Percentiles rank a stretch among this genome's conserved stretches.
Conservation (phyloP, 1,140 invertebrate genomes). For the Antheraea pernyi region DNA sequence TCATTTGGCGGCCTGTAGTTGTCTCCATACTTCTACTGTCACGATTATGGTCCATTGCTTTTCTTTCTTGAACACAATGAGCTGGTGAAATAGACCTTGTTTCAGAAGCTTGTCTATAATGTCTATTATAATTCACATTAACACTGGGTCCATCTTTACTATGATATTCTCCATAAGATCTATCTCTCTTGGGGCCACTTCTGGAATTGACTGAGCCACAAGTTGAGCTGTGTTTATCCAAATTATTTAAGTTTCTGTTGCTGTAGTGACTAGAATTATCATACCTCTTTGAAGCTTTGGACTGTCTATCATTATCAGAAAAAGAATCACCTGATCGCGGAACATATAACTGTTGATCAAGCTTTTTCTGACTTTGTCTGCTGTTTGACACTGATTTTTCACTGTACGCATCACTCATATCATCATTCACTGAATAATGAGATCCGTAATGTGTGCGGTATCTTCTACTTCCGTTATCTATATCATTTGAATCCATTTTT, state of each 20-base stretch:
- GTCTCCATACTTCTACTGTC: constrained; percentile 78
- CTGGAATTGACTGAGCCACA: constrained; percentile 51
- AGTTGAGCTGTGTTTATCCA: constrained; percentile 48
- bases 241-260: constrained; percentile 54
- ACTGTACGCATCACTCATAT: constrained; percentile 39
- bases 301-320: constrained; percentile 52
- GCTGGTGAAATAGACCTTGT: constrained; percentile 70
- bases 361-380: constrained; percentile 56
- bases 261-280: constrained; percentile 71
- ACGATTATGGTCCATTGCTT: constrained; percentile 59
- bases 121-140: constrained; percentile 66
- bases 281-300: constrained; percentile 47
- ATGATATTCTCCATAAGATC: constrained; percentile 41
- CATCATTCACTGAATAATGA: constrained; percentile 63
- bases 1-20: constrained; percentile 58
- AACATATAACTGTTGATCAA: constrained; percentile 69
- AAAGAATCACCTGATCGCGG: constrained; percentile 51
- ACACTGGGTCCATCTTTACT: constrained; percentile 49
- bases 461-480: constrained; percentile 52
- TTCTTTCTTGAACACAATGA: constrained; percentile 50
- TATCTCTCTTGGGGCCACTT: constrained; percentile 48
- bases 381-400: constrained; percentile 39
- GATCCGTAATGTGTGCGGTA: constrained; percentile 60
- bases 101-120: constrained; percentile 69
- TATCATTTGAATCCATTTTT: constrained; percentile 64